Evolutionary conservation across 1,140 invertebrate genomes (phyloP), one percentile per base, ranked within the genome.

Genomic region (Lethrus apterus): DNA sequence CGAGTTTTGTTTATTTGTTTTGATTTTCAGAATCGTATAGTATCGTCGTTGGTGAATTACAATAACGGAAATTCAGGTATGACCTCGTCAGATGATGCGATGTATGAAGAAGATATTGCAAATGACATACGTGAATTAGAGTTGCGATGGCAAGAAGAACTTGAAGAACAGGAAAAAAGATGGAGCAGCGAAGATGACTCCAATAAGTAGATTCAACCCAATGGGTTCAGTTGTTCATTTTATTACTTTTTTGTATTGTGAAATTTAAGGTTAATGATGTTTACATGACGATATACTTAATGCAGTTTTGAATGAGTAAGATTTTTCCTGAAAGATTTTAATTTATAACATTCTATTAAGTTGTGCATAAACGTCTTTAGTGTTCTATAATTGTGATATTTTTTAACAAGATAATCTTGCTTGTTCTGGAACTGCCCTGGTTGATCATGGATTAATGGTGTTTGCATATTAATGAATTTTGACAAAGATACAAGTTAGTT

Each of bases 51-150:
- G 10, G 40, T 42, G 15, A 36, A 44, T 36, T 55, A 47, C 33
- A 50, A 53, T 15, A 56, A 57, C 35, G 57, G 51, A 13, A 57
- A 54, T 30, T n/a, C 52, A 11, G 30, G 50, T 18, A 19, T 44
- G 0, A 46, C 42, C n/a, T 30, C 50, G 8, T 33, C 54, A 1
- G 63, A 80, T 63, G 77, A 81, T 54, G 79, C 79, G 46, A 77
- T 72, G 2, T 81, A 82, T 46, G 80, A 83, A 60, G 75, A 71
- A 41, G 77, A 75, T 40, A 79, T 82, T 36, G 80, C 76, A 11
- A 78, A 81, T 54, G 80, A 81, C 56, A 82, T 82, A 71, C 68
- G 75, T 13, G 78, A 81, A 55, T 65, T 82, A 15, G 80, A 81
- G 61, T 60, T 80, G 24, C 69, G 78, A 45, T 77, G 76, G 70